phyloP scores from a whole-genome alignment of 2,113 vertebrate genomes.

The Toxotes jaculatrix region DNA sequence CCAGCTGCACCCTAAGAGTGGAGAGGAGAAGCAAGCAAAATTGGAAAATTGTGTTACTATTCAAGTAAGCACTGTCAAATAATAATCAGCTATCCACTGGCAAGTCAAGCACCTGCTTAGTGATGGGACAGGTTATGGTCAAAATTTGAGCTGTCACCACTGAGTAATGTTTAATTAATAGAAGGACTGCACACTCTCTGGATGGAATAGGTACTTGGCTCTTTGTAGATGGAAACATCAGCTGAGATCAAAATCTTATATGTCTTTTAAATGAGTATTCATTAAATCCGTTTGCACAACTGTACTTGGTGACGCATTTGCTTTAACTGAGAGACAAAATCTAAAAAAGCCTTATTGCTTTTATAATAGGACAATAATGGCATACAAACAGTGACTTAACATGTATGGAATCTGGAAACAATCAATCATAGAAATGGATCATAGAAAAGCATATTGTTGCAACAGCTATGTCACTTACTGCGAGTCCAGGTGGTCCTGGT shows the following conservation, averaged over 20 bases:
- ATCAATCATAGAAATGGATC: neutral
- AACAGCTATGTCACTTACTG: conserved; percentile 82
- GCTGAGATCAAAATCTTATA: too few relatives aligned
- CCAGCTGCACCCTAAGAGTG: conserved; percentile 86
- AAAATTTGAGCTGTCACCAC: neutral
- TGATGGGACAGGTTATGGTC: neutral
- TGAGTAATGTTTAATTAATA: neutral
- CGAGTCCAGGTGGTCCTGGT: conserved; percentile 87
- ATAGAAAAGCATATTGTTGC: neutral
- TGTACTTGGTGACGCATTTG: too few relatives aligned
- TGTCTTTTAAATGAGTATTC: neutral
- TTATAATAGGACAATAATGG: neutral
- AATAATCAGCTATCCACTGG: neutral
- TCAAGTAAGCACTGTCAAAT: conserved; percentile 13
- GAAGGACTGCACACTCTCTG: neutral
- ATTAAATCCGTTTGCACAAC: neutral
- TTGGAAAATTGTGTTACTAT: conserved; percentile 6
- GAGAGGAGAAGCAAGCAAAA: neutral
- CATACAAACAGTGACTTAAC: neutral
- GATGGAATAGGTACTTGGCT: neutral
- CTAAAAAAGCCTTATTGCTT: neutral
- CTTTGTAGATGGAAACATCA: too few relatives aligned
- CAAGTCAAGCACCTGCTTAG: neutral
- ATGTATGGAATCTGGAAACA: neutral
- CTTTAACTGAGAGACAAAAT: neutral